phyloP scores from a whole-genome alignment of 2,113 vertebrate genomes.

The Sceloporus undulatus region DNA sequence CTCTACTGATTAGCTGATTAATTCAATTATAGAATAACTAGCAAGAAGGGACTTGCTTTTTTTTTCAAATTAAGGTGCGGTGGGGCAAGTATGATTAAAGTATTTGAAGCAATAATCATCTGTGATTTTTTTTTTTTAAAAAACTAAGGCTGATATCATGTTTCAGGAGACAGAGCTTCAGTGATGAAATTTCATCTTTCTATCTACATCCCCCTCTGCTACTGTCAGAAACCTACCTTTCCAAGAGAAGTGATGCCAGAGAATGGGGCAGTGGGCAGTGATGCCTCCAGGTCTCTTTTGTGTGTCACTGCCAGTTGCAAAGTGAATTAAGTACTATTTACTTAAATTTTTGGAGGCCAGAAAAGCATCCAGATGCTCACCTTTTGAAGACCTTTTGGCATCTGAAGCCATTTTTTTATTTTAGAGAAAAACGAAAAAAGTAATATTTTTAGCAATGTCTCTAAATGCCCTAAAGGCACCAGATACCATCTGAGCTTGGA shows the following conservation, averaged over 20 bases:
- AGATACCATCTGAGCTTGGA: too few species aligned
- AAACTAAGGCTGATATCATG: background rate
- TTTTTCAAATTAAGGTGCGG: slow-evolving; percentile 62
- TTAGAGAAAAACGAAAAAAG: too few species aligned
- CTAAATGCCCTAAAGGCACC: too few species aligned
- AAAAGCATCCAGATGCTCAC: too few species aligned
- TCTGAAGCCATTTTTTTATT: too few species aligned
- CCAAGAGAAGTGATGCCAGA: background rate
- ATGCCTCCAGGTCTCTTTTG: too few species aligned
- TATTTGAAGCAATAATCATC: slow-evolving; percentile 59
- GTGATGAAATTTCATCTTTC: background rate
- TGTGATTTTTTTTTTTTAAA: slow-evolving; percentile 41
- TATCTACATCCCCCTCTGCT: background rate
- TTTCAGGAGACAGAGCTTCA: too few species aligned
- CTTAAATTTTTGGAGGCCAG: too few species aligned
- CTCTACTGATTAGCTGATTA: slow-evolving; percentile 58
- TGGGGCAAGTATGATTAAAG: slow-evolving; percentile 69
- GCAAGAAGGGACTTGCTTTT: slow-evolving; percentile 61
- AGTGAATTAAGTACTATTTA: too few species aligned
- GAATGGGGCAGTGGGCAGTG: background rate
- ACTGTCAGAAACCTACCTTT: background rate
- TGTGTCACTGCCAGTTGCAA: too few species aligned
- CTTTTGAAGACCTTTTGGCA: too few species aligned
- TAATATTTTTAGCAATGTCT: too few species aligned
- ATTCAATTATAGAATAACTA: slow-evolving; percentile 54